Base-by-base conservation (phyloP, 2,888 invertebrate genomes). In the Acrobasis consociella region DNA sequence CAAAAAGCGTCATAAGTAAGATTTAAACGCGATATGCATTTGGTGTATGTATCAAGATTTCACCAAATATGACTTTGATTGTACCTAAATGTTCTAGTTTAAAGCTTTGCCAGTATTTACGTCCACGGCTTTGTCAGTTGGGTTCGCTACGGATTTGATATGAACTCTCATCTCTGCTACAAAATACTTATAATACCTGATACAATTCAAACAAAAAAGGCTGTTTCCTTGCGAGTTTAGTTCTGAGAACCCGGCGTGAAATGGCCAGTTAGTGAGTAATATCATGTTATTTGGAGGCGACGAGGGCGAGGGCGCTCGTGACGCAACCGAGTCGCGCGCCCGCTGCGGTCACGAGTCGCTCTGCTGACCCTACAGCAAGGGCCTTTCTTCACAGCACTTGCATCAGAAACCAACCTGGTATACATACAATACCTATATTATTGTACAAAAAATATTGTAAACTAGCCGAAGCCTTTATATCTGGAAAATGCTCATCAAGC, bases 221-320 rank as follows among this genome's bases (percentile, higher is more conserved):
- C 7, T 31, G 31, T 31, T 31, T 31, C 7, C 31, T 31, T 22
- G 22, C 1, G 31, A 31, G 80, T 82, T 83, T 76, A 81, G 77
- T 77, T 77, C 75, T 73, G 72, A 70, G 76, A 85, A 82, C 80
- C 80, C 82, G 84, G 90, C 89, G 90, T 89, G 89, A 90, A 91
- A 89, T 89, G 85, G 86, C 85, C 89, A 87, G 90, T 91, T 89
- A 90, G 89, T 87, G 84, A 89, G 87, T 87, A 90, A 89, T 89
- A 89, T 87, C 87, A 85, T 87, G 90, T 91, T 87, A 87, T 90
- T 87, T 86, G 84, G 83, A 81, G 79, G 80, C 80, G 86, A 86
- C 83, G 85, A 83, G 83, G 81, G 85, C 81, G 81, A 81, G 76
- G 82, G 81, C 82, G 78, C 78, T 89, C 91, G 91, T 90, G 90